Percentiles rank a stretch among this genome's conserved stretches.
Evolutionary conservation across 1,140 invertebrate species (phyloP).

Genomic region (Leucophenga varia): DNA sequence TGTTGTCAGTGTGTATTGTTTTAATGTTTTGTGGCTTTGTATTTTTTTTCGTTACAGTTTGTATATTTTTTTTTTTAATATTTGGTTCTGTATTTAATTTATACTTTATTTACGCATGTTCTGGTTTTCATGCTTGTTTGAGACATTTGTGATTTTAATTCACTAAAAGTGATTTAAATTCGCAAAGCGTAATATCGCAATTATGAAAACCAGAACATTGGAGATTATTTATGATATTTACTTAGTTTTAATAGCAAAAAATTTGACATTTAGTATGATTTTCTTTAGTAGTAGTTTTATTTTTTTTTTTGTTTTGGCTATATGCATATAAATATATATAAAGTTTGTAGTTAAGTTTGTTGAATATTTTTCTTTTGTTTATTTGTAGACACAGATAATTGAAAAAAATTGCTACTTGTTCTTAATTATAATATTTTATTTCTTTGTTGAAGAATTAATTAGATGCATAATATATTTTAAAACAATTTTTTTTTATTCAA

Average conservation of each 20-base stretch:
- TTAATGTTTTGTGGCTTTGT: not conserved
- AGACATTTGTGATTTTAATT: not conserved
- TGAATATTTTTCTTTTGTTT: constrained; percentile 8
- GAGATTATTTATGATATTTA: too few species aligned
- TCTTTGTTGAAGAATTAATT: too few species aligned
- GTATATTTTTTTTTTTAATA: not conserved
- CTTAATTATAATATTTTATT: not conserved
- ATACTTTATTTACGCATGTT: too few species aligned
- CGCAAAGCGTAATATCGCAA: too few species aligned
- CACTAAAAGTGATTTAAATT: too few species aligned
- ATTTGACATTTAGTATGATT: not conserved
- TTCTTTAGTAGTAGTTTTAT: not conserved
- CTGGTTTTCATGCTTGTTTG: too few species aligned
- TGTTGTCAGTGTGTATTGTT: not conserved
- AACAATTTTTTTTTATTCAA: too few species aligned
- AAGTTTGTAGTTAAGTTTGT: not conserved
- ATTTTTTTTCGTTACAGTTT: not conserved
- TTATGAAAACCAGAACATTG: too few species aligned
- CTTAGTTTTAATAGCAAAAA: not conserved
- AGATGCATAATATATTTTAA: too few species aligned
- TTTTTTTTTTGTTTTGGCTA: constrained; percentile 1
- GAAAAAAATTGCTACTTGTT: too few species aligned
- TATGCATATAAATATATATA: not conserved
- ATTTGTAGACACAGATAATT: constrained; percentile 27
- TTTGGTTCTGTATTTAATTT: not conserved